Base-by-base conservation (phyloP, 2,113 vertebrate genomes). In the Corythornis vintsioides region DNA sequence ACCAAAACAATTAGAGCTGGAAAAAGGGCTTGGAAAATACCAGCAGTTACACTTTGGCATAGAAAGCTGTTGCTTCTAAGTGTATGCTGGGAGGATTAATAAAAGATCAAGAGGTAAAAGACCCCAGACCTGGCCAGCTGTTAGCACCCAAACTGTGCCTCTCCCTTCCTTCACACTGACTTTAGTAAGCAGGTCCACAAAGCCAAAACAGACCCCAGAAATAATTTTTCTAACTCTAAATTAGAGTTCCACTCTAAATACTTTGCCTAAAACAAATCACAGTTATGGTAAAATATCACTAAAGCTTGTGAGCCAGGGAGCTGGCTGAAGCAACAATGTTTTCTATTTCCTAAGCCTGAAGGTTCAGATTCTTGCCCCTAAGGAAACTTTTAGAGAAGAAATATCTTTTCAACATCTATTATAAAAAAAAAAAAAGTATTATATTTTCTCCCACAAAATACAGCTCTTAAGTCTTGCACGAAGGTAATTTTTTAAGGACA, bases 91-190 rank as follows among this genome's bases (percentile, higher is more conserved):
- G 85, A 95, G 79, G 79, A 96, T 95, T 93, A 94, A 80, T 87
- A 40, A 93, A 91, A 92, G 87, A 96, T 94, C 91, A 93, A 93
- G 88, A 92, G 72, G 83, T 80, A 95, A 80, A 88, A 94, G 84
- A 90, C 80, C 91, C 92, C 71, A 96, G 87, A 80, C 80, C 91
- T 91, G 64, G 67, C 67, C 75, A 93, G 79, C 91, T 95, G 85
- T 57, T 88, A 67, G 64, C 82, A 67, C 80, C 71, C 72, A 83
- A 86, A 71, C 60, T 2, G 38, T 25, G 20, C 88, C 53, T 31
- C 45, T 33, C 67, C 40, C 82, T 83, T 43, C 40, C 40, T 65
- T 56, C 53, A 9, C 5, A 2, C 33, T 45, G 78, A 71, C 60
- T 80, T 53, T 8, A 85, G 43, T 5, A 12, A 52, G 50, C 24